Conservation (phyloP, 2,888 invertebrate species). For the Girardia tigrina region DNA sequence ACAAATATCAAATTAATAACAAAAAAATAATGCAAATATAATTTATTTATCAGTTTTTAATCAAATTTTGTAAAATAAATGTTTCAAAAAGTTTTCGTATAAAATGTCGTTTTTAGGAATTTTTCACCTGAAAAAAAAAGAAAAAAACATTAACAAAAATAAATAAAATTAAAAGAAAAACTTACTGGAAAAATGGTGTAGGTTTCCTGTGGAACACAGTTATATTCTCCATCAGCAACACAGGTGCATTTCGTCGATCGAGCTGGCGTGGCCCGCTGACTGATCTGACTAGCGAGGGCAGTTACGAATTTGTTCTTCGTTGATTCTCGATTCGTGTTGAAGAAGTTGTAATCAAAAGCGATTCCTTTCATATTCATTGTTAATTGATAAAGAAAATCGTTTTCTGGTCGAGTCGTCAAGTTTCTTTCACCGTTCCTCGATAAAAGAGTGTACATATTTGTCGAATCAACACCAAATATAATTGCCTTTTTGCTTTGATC, state of each 20-base stretch:
- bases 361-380: slow-evolving; percentile 7
- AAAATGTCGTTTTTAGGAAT: neutral
- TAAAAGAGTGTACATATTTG: neutral
- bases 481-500: neutral
- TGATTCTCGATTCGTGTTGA: neutral
- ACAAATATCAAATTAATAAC: neutral
- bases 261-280: neutral
- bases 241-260: neutral
- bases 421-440: neutral
- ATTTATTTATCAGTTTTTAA: neutral
- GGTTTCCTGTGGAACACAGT: neutral
- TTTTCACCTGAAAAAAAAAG: neutral
- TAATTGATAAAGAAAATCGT: neutral
- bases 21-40: neutral
- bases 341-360: neutral
- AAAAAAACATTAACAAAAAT: neutral
- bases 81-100: neutral
- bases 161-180: neutral
- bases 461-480: neutral
- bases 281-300: neutral
- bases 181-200: neutral
- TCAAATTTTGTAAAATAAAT: neutral
- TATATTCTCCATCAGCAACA: neutral
- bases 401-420: neutral
- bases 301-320: neutral